Base-by-base conservation (phyloP, 2,888 invertebrate genomes). In the Drosophila stalkeri region DNA sequence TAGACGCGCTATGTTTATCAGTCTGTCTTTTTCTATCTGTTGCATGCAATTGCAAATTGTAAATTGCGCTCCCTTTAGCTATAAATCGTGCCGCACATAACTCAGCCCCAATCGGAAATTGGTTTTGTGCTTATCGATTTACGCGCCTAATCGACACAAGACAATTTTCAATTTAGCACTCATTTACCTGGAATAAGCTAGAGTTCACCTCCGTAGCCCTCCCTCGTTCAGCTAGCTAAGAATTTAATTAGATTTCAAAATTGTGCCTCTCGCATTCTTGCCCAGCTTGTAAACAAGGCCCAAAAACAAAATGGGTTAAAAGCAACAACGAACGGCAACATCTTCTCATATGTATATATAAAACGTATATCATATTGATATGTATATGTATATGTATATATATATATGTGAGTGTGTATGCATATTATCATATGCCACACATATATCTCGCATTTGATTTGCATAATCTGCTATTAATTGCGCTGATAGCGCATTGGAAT, bases 391-490 rank as follows among this genome's bases (percentile, higher is more conserved):
- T 39, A 12, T 54, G 7, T n/a, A 20, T 41, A 18, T 49, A 3
- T 27, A 12, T n/a, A 2, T 41, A 4, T 35, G 18, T 52, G 20
- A 20, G 4, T 54, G 6, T 55, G 3, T 39, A 12, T 41, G 55
- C 27, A 55, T 62, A 72, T 81, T 64, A 76, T 74, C 73, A 70
- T 81, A 62, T 70, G 47, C 54, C 43, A 60, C 51, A 61, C 66
- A 73, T 77, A 71, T 80, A 75, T 81, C 65, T 71, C 43, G 43
- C 59, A 55, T 76, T 75, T 86, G 73, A 90, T 90, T 91, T 90
- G 87, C 90, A 90, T 90, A 90, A 90, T 89, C 90, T 87, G 77
- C 89, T 91, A 87, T 90, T 90, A 91, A 91, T 91, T 91, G 90
- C 82, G 89, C 62, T 67, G 75, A 82, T 85, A 88, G 83, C 83